These are phyloP conservation scores for Cyanoderma ruficeps DNA, from an alignment of 2,113 vertebrate species.

Conservation along the genomic window DNA sequence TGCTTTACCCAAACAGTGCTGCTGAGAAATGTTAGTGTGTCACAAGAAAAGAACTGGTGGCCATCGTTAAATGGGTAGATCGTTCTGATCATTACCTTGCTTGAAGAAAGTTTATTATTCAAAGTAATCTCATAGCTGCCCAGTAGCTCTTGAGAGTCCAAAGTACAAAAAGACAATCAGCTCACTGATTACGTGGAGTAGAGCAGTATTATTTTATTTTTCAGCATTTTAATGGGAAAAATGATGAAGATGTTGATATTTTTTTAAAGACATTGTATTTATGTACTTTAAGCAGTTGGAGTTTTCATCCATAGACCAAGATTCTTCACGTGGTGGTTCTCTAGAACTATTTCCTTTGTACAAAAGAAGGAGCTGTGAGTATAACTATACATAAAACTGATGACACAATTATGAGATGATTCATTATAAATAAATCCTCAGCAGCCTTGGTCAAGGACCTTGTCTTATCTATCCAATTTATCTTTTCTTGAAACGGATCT, in stretches of 20 bases:
- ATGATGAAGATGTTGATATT: neutral
- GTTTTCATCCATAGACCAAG: neutral
- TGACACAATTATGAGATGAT: neutral
- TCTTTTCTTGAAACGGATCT: neutral
- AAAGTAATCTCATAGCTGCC: conserved; percentile 8
- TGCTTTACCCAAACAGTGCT: neutral
- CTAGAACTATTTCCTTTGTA: neutral
- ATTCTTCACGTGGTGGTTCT: neutral
- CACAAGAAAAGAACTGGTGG: neutral
- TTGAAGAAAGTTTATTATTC: conserved; percentile 19
- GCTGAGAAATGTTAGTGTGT: neutral
- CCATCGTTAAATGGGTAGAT: neutral
- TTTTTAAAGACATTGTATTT: neutral
- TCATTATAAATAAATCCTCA: neutral
- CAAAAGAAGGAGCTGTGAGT: neutral
- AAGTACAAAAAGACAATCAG: neutral
- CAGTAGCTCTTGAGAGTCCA: neutral
- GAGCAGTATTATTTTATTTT: neutral
- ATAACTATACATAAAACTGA: neutral
- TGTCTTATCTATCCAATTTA: neutral
- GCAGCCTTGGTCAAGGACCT: neutral
- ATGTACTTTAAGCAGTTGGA: neutral
- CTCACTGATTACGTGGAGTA: neutral
- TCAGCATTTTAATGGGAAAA: neutral
- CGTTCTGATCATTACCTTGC: neutral